Evolutionary conservation across 2,113 vertebrate genomes (phyloP).

Genomic region (Ellobius talpinus): DNA sequence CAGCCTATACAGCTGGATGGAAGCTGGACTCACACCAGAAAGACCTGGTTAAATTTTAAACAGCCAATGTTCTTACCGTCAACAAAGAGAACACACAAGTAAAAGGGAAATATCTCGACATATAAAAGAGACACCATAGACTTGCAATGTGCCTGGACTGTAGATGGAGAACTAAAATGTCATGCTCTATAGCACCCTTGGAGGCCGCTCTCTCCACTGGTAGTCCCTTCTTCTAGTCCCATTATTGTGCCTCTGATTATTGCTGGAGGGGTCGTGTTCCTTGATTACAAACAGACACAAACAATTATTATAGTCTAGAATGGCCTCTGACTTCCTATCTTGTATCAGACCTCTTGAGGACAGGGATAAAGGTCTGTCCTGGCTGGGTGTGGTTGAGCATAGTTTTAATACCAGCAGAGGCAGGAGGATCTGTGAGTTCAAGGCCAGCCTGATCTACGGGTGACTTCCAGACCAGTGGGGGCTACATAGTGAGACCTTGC

Average conservation of each 20-base stretch:
- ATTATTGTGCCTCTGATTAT: neutral
- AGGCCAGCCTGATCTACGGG: neutral
- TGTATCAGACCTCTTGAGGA: too few relatives aligned
- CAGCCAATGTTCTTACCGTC: neutral
- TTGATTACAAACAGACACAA: neutral
- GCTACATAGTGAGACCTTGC: neutral
- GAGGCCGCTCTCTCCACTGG: neutral
- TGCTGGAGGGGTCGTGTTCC: neutral
- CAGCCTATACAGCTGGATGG: neutral
- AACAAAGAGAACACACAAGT: neutral
- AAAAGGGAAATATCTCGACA: conserved; percentile 17
- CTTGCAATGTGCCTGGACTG: neutral
- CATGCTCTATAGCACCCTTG: neutral
- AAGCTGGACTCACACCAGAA: neutral
- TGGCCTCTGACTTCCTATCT: neutral
- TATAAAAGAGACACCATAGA: neutral
- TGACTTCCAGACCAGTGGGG: neutral
- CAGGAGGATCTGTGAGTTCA: neutral
- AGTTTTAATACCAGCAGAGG: neutral
- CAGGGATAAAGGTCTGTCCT: neutral
- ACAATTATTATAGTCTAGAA: neutral
- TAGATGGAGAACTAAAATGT: neutral
- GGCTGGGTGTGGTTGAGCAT: neutral
- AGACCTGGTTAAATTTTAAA: neutral
- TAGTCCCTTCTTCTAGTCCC: neutral